phyloP scores from a whole-genome alignment of 2,797 vertebrate species.

The Crenuchus spilurus region DNA sequence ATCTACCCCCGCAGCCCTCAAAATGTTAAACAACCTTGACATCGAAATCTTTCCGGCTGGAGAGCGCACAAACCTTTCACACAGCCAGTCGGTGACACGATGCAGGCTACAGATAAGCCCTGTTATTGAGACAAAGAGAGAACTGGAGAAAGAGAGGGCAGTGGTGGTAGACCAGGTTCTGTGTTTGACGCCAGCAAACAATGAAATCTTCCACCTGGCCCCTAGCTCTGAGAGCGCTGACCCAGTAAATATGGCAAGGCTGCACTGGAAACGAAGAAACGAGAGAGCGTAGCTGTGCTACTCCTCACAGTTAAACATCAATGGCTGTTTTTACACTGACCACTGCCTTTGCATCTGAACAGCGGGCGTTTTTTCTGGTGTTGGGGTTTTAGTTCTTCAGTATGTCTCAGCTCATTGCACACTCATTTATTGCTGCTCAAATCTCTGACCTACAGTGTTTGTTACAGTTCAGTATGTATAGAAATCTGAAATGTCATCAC shows the following conservation, averaged over 20 bases:
- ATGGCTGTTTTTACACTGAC: constrained; percentile 42
- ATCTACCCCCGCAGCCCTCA: constrained; percentile 41
- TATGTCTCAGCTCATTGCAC: background rate
- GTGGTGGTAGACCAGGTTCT: constrained; percentile 27
- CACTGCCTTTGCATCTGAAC: constrained; percentile 38
- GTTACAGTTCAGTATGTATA: too few relatives aligned
- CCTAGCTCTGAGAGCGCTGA: constrained; percentile 22
- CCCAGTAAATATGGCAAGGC: constrained; percentile 47
- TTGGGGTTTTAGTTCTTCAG: constrained; percentile 18
- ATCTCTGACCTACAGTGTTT: too few relatives aligned
- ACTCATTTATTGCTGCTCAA: background rate
- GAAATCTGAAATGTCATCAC: too few relatives aligned
- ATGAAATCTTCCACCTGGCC: constrained; percentile 47
- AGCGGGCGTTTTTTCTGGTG: constrained; percentile 48
- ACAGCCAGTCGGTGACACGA: background rate
- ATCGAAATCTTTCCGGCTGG: constrained; percentile 7
- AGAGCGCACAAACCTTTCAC: constrained; percentile 14
- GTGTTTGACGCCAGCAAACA: constrained; percentile 54
- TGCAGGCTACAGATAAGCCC: constrained; percentile 20
- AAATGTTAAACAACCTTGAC: constrained; percentile 35
- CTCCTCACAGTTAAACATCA: constrained; percentile 56
- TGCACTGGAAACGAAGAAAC: background rate
- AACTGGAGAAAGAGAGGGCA: constrained; percentile 17
- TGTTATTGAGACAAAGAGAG: constrained; percentile 1
- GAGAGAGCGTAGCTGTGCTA: constrained; percentile 28